phyloP scores from a whole-genome alignment of 2,113 vertebrate species.

The Leiothrix lutea region DNA sequence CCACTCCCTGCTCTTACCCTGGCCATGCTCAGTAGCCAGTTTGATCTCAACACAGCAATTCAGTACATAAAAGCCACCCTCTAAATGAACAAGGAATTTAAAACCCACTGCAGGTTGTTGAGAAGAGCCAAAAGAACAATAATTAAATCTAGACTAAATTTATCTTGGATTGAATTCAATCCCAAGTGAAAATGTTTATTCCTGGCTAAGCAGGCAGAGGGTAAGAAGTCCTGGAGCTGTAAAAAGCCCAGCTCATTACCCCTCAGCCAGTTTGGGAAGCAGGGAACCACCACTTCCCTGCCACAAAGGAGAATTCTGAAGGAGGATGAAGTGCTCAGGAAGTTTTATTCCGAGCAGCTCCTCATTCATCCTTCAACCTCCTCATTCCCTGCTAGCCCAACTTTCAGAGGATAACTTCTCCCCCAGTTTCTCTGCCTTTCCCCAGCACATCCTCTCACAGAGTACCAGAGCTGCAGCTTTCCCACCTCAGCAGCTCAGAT shows the following conservation, averaged over 20 bases:
- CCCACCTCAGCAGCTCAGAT: background rate
- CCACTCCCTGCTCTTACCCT: background rate
- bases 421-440: accelerated
- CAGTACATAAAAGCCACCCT: background rate
- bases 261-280: background rate
- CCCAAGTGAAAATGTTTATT: background rate
- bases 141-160: background rate
- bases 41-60: background rate
- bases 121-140: background rate
- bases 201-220: background rate
- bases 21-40: background rate
- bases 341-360: background rate
- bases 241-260: background rate
- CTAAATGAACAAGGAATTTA: background rate
- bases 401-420: background rate
- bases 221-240: background rate
- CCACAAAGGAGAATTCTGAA: background rate
- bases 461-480: background rate
- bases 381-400: background rate
- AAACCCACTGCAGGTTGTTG: background rate
- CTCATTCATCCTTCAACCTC: background rate
- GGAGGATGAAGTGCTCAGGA: background rate
- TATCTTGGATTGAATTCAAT: background rate
- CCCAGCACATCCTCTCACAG: background rate
- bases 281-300: background rate